Conservation (phyloP, 2,113 vertebrate genomes). For the Toxostoma redivivum region DNA sequence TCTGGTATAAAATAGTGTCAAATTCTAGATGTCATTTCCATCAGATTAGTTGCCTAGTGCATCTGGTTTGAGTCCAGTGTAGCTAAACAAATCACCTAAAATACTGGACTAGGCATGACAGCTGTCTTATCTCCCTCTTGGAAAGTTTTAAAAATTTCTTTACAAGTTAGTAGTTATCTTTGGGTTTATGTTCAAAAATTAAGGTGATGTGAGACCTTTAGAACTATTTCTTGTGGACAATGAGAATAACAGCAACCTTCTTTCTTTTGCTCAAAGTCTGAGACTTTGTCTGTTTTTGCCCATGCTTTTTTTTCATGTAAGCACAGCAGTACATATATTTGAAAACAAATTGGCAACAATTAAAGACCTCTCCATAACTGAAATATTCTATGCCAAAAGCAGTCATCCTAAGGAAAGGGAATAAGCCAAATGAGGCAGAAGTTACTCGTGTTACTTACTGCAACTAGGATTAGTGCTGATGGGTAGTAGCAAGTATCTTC, state of each 20-base stretch:
- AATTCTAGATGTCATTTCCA: not conserved
- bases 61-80: not conserved
- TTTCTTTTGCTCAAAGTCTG: not conserved
- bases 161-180: not conserved
- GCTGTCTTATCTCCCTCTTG: not conserved
- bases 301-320: not conserved
- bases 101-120: not conserved
- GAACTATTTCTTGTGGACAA: not conserved
- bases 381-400: not conserved
- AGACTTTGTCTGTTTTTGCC: not conserved
- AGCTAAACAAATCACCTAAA: not conserved
- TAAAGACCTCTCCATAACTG: not conserved
- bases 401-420: not conserved
- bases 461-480: not conserved
- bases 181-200: not conserved
- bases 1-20: not conserved
- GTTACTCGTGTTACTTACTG: not conserved
- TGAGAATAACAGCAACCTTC: not conserved
- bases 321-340: not conserved
- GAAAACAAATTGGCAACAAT: not conserved
- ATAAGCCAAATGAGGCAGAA: not conserved
- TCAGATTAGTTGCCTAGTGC: not conserved
- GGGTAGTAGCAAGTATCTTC: not conserved
- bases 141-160: not conserved
- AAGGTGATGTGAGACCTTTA: not conserved